These are phyloP conservation scores for Cololabis saira DNA, from an alignment of 2,113 vertebrate genomes.

Conservation along the genomic window DNA sequence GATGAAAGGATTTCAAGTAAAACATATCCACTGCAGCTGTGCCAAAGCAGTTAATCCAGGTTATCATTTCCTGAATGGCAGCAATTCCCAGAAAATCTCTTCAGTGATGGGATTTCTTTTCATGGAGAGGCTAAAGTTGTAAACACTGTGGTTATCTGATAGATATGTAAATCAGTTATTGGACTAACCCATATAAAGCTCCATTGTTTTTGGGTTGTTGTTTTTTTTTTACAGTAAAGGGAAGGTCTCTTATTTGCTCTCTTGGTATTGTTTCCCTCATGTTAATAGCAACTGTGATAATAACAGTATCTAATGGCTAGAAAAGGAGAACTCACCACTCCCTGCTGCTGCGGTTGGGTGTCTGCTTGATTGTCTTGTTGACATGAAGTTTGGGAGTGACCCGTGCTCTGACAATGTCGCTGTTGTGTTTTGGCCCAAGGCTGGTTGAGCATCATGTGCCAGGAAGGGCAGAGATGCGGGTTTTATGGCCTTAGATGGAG, in stretches of 20 bases:
- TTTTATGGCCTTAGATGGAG: constrained; percentile 34
- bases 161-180: constrained; percentile 63
- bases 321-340: constrained; percentile 83
- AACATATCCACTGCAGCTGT: constrained; percentile 10
- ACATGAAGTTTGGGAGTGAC: constrained; percentile 42
- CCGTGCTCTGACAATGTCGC: constrained; percentile 33
- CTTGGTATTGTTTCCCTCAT: constrained; percentile 63
- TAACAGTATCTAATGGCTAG: constrained; percentile 68
- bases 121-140: constrained; percentile 8
- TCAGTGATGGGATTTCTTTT: constrained; percentile 13
- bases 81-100: constrained; percentile 63
- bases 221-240: constrained; percentile 75
- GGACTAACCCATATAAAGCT: constrained; percentile 25
- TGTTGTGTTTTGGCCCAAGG: constrained; percentile 32
- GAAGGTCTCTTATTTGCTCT: constrained; percentile 72
- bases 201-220: constrained; percentile 44
- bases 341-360: constrained; percentile 43
- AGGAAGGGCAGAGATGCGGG: constrained; percentile 36
- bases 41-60: constrained; percentile 30
- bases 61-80: constrained; percentile 54
- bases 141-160: constrained; percentile 62
- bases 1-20: constrained; percentile 9
- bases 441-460: constrained; percentile 6
- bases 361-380: constrained; percentile 51
- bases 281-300: constrained; percentile 38